These are phyloP conservation scores for Diogma glabrata DNA, from an alignment of 2,888 invertebrate genomes.

Conservation along the genomic window DNA sequence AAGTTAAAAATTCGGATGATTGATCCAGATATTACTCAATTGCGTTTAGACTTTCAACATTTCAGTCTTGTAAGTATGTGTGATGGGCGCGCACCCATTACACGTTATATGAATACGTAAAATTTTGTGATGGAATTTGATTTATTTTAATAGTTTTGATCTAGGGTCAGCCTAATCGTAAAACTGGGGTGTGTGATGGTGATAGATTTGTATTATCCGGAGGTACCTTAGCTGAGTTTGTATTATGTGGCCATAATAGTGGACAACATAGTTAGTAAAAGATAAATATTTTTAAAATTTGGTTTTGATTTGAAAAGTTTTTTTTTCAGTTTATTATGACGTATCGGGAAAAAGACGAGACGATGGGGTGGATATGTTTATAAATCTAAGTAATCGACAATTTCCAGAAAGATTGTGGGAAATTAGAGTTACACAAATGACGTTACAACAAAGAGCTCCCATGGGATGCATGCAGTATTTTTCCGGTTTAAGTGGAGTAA, in stretches of 20 bases:
- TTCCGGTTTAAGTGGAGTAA: conserved; percentile 45
- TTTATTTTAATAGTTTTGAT: conserved; percentile 21
- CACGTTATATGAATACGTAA: too few relatives aligned
- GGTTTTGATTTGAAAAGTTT: background rate
- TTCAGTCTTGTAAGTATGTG: conserved; percentile 64
- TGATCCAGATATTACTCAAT: conserved; percentile 67
- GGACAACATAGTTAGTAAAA: conserved; percentile 62
- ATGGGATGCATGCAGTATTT: conserved; percentile 67
- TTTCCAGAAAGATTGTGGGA: conserved; percentile 66
- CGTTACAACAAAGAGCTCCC: conserved; percentile 64
- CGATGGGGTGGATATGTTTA: conserved; percentile 28
- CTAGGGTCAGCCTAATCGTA: conserved; percentile 71
- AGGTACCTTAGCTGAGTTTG: conserved; percentile 44
- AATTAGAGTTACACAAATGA: conserved; percentile 62
- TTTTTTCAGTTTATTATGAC: conserved; percentile 33
- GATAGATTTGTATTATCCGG: conserved; percentile 53
- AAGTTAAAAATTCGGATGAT: conserved; percentile 61
- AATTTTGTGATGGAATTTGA: too few relatives aligned
- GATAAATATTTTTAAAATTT: background rate
- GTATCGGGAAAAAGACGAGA: conserved; percentile 19
- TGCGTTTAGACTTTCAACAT: conserved; percentile 72
- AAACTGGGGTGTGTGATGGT: conserved; percentile 66
- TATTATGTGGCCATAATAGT: conserved; percentile 69
- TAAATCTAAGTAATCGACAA: conserved; percentile 48
- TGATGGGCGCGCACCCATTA: too few relatives aligned